A percentile compares a stretch with the other conserved stretches of the same genome.
Evolutionary conservation across 2,888 invertebrate genomes (phyloP).

Genomic region (Amphiduros pacificus): DNA sequence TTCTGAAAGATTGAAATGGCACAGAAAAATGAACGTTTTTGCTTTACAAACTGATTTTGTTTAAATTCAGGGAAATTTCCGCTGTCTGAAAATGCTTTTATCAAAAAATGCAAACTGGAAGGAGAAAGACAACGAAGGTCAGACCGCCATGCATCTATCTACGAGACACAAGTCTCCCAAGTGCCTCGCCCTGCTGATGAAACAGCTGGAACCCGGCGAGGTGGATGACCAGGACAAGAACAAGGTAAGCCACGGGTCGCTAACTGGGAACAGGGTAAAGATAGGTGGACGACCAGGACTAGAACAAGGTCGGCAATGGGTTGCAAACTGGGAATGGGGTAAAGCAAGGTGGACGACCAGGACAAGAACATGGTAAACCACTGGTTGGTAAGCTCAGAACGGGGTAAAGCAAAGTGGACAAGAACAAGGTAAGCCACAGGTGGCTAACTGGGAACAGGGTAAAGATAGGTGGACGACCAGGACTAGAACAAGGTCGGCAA

Average conservation of each 20-base stretch:
- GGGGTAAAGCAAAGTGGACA: no score
- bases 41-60: neutral
- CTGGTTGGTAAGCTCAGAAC: no score
- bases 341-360: constrained; percentile 59
- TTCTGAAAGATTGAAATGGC: neutral
- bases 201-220: constrained; percentile 55
- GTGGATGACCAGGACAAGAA: constrained; percentile 59
- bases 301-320: no score
- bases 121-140: constrained; percentile 57
- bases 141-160: constrained; percentile 57
- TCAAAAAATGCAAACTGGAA: constrained; percentile 53
- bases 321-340: no score
- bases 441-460: no score
- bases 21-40: neutral
- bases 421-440: no score
- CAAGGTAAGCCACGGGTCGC: constrained; percentile 52
- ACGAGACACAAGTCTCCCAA: constrained; percentile 57
- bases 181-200: constrained; percentile 55
- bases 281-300: no score
- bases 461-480: constrained; percentile 59
- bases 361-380: constrained; percentile 56
- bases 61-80: constrained; percentile 49
- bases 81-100: constrained; percentile 51
- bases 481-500: no score
- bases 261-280: no score